Evolutionary conservation across 2,888 invertebrate species (phyloP).

Genomic region (Trachelus stipa): DNA sequence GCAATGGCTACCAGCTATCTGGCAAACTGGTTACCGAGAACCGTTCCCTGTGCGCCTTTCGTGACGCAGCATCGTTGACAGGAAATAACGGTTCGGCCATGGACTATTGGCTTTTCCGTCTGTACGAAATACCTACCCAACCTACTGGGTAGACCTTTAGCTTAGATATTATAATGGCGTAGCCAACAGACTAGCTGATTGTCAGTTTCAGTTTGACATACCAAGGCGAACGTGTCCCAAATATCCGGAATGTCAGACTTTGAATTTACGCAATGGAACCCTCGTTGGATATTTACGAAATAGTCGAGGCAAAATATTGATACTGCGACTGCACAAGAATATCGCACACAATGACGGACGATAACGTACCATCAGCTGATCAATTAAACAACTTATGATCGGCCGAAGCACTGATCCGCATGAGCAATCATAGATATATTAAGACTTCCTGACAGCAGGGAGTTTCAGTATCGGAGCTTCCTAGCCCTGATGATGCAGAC

Average conservation of each 20-base stretch:
- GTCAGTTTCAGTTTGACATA: conserved; percentile 5
- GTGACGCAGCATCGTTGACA: conserved; percentile 1
- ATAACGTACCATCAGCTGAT: background rate
- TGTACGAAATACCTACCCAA: background rate
- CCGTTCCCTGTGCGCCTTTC: background rate
- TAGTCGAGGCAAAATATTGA: background rate
- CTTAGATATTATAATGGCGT: background rate
- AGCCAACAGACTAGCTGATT: background rate
- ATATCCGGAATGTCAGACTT: conserved; percentile 8
- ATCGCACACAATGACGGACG: background rate
- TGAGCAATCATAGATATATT: too few relatives aligned
- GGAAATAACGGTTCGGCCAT: conserved; percentile 10
- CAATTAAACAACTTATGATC: too few relatives aligned
- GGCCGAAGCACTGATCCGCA: too few relatives aligned
- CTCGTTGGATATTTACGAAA: background rate
- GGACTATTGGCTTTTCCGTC: conserved; percentile 8
- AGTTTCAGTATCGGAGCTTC: too few relatives aligned
- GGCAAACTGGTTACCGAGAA: background rate
- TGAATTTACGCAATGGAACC: conserved; percentile 11
- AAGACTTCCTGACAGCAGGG: too few relatives aligned
- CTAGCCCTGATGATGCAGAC: too few relatives aligned
- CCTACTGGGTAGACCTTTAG: background rate
- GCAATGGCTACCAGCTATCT: background rate
- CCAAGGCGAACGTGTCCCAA: conserved; percentile 10
- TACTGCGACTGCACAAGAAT: background rate